These are phyloP conservation scores for Oreocharis arfaki DNA, from an alignment of 2,113 vertebrate genomes.

Conservation along the genomic window DNA sequence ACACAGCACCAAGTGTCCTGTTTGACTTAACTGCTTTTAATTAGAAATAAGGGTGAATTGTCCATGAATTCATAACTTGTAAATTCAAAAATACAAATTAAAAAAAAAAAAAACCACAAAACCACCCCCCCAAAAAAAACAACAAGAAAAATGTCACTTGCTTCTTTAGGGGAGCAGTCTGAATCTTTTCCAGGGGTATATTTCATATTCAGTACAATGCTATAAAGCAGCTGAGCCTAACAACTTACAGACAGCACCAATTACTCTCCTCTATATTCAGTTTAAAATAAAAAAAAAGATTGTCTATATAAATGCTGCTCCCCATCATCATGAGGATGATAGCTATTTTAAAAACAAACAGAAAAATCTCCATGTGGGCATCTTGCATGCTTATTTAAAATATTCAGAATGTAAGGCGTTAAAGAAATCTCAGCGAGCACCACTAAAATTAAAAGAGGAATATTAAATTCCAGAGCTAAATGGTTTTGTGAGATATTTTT, in stretches of 20 bases:
- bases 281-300: background rate
- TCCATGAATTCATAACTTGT: background rate
- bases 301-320: conserved; percentile 25
- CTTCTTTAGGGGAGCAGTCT: background rate
- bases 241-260: conserved; percentile 32
- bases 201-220: conserved; percentile 8
- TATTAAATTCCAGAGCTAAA: background rate
- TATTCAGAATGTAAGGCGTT: conserved; percentile 35
- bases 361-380: background rate
- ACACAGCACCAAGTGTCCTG: background rate
- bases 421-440: conserved; percentile 39
- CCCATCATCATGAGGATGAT: conserved; percentile 28
- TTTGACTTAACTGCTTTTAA: conserved; percentile 8
- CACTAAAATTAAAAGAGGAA: conserved; percentile 27
- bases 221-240: conserved; percentile 13
- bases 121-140: no score
- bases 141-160: background rate
- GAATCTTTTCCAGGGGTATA: conserved; percentile 12
- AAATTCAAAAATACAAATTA: background rate
- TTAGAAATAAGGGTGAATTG: background rate
- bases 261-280: conserved; percentile 1
- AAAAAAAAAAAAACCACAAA: background rate
- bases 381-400: conserved; percentile 32
- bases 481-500: background rate
- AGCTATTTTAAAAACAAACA: conserved; percentile 35